Evolutionary conservation across 92 coral and sea anemone species (phyloP).

Genomic region (Scolanthus callimorphus): DNA sequence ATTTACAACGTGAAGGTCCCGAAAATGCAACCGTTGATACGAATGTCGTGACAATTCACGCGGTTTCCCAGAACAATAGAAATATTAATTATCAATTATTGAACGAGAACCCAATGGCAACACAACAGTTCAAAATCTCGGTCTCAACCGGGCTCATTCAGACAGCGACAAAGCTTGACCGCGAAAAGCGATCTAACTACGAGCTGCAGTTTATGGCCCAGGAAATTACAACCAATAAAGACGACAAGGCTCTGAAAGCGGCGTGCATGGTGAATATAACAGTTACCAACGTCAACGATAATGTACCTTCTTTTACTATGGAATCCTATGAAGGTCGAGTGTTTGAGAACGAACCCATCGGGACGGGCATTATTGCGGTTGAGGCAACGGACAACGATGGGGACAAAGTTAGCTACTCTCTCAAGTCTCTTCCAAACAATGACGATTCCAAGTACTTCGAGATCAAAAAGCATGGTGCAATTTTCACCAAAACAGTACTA

Average conservation of each 20-base stretch:
- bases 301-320: slow-evolving; percentile 66
- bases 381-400: slow-evolving; percentile 70
- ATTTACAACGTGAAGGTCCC: slow-evolving; percentile 31
- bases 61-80: slow-evolving; percentile 31
- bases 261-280: slow-evolving; percentile 61
- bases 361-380: slow-evolving; percentile 48
- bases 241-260: slow-evolving; percentile 35
- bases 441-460: slow-evolving; percentile 40
- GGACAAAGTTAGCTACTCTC: slow-evolving; percentile 30
- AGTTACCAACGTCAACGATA: slow-evolving; percentile 73
- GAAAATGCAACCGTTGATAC: slow-evolving; percentile 48
- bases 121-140: slow-evolving; percentile 27
- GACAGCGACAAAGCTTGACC: slow-evolving; percentile 35
- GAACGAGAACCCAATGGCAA: slow-evolving; percentile 18
- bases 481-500: slow-evolving; percentile 46
- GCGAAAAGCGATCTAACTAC: slow-evolving; percentile 24
- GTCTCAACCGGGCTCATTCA: slow-evolving; percentile 41
- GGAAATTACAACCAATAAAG: slow-evolving; percentile 29
- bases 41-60: slow-evolving; percentile 16
- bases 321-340: slow-evolving; percentile 50
- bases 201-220: slow-evolving; percentile 65
- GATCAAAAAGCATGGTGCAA: slow-evolving; percentile 41
- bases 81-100: slow-evolving; percentile 16
- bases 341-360: slow-evolving; percentile 60
- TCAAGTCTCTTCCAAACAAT: slow-evolving; percentile 3